These are phyloP conservation scores for Brenthis daphne DNA, from an alignment of 2,888 invertebrate species.

Conservation along the genomic window DNA sequence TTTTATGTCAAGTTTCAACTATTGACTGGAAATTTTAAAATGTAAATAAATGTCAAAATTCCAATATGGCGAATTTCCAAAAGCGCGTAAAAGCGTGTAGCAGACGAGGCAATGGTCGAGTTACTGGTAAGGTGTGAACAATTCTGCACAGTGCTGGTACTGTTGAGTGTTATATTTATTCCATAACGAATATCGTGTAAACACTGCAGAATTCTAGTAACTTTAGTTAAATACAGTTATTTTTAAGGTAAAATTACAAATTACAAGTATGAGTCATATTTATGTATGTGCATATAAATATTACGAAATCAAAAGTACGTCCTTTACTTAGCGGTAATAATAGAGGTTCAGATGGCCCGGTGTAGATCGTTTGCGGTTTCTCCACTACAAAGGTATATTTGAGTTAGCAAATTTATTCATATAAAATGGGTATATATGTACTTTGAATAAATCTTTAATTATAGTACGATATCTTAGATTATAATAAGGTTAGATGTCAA, in stretches of 20 bases:
- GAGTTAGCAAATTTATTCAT: too few relatives aligned
- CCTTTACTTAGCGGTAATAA: slow-evolving; percentile 10
- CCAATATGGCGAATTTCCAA: slow-evolving; percentile 42
- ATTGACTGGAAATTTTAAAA: slow-evolving; percentile 10
- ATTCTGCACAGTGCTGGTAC: slow-evolving; percentile 50
- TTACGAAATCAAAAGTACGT: not conserved
- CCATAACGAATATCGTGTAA: slow-evolving; percentile 47
- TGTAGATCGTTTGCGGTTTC: slow-evolving; percentile 8
- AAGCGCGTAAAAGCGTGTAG: slow-evolving; percentile 57
- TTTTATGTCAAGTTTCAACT: not conserved
- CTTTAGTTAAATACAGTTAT: slow-evolving; percentile 11
- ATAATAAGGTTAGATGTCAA: not conserved
- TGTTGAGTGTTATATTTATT: slow-evolving; percentile 70
- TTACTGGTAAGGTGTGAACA: slow-evolving; percentile 63
- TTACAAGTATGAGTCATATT: not conserved
- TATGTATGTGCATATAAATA: not conserved
- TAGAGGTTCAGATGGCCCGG: slow-evolving; percentile 5
- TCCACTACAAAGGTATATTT: not conserved
- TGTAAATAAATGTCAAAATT: slow-evolving; percentile 38
- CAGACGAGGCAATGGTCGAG: slow-evolving; percentile 58
- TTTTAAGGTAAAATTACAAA: not conserved
- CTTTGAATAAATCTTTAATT: slow-evolving; percentile 1
- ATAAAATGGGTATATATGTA: not conserved
- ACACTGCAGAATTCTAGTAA: slow-evolving; percentile 30
- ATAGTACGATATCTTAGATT: not conserved